A percentile compares a stretch with the other conserved stretches of the same genome.
These are phyloP conservation scores for Sparus aurata DNA, from an alignment of 2,797 vertebrate species.

Conservation along the genomic window DNA sequence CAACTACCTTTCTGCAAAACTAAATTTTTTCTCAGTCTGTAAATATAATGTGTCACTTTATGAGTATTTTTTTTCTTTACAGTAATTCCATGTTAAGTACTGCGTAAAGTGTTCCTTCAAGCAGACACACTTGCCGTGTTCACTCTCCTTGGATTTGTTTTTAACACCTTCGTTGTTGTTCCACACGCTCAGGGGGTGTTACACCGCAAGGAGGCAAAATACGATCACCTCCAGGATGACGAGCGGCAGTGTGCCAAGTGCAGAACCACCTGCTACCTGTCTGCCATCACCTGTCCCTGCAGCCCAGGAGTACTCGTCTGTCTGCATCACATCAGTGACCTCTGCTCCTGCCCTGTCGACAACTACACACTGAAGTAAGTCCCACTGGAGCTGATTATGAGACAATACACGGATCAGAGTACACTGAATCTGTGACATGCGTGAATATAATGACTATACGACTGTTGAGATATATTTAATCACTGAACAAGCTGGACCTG, in stretches of 20 bases:
- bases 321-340: conserved; percentile 89
- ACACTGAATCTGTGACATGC: background rate
- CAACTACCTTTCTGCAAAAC: background rate
- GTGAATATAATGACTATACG: background rate
- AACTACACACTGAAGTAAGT: conserved; percentile 94
- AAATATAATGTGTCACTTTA: background rate
- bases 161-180: conserved; percentile 12
- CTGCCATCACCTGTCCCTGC: conserved; percentile 93
- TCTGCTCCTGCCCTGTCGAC: conserved; percentile 91
- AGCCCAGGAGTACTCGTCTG: conserved; percentile 91
- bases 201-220: conserved; percentile 85
- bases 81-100: background rate
- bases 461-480: background rate
- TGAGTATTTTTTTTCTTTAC: background rate
- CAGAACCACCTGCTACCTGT: conserved; percentile 97
- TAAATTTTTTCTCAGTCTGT: background rate
- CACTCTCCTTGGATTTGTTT: background rate
- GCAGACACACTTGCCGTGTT: background rate
- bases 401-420: background rate
- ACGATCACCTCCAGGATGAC: conserved; percentile 95
- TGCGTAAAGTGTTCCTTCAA: background rate
- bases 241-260: conserved; percentile 96
- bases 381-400: background rate
- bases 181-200: conserved; percentile 86
- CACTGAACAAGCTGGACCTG: background rate